Evolutionary conservation across 2,888 invertebrate species (phyloP).

Genomic region (Aquatica leii): DNA sequence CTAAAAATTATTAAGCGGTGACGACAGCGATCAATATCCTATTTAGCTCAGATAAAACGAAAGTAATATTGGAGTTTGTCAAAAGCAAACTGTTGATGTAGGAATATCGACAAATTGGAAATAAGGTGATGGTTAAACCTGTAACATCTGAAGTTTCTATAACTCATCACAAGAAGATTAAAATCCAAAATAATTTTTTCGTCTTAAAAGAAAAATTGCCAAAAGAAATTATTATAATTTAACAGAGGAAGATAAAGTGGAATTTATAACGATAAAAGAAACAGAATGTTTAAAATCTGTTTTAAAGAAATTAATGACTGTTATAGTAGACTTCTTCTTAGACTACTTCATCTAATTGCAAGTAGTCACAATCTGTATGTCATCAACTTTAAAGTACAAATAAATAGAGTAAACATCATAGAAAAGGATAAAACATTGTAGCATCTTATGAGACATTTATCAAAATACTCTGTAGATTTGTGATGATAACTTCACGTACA

Average conservation of each 20-base stretch:
- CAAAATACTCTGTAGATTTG: not conserved
- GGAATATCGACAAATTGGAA: not conserved
- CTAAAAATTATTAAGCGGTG: too few species aligned
- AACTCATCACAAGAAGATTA: not conserved
- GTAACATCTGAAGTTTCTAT: not conserved
- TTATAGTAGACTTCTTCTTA: not conserved
- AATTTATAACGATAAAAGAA: not conserved
- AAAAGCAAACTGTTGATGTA: too few species aligned
- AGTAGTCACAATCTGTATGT: not conserved
- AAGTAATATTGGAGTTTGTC: too few species aligned
- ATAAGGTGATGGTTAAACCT: not conserved
- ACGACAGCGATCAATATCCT: too few species aligned
- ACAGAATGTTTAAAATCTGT: not conserved
- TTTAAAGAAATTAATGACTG: not conserved
- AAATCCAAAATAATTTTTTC: not conserved
- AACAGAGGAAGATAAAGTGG: not conserved
- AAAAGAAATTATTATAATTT: not conserved
- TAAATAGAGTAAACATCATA: not conserved
- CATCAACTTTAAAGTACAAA: not conserved
- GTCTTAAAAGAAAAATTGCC: not conserved
- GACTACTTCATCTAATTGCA: not conserved
- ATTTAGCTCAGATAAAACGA: too few species aligned
- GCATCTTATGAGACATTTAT: not conserved
- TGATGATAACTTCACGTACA: too few species aligned
- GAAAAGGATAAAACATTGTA: not conserved